These are phyloP conservation scores for Pissodes strobi DNA, from an alignment of 1,140 invertebrate species.

Conservation along the genomic window DNA sequence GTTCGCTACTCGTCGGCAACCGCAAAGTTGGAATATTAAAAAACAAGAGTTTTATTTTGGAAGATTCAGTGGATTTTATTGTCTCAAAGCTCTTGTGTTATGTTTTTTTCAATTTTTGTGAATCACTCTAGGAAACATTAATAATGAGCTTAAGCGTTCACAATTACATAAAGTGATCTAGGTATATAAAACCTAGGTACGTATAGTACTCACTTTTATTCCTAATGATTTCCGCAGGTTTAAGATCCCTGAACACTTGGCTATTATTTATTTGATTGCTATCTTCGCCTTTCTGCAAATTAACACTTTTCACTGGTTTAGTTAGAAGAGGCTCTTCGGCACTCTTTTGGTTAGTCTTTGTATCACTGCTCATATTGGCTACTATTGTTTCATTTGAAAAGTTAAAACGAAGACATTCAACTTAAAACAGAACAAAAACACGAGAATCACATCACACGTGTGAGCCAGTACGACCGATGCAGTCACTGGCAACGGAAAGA, in stretches of 20 bases:
- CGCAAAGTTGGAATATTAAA: too few relatives aligned
- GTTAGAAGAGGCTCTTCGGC: conserved; percentile 17
- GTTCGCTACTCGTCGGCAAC: too few relatives aligned
- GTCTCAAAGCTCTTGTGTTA: too few relatives aligned
- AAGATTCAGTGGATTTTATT: too few relatives aligned
- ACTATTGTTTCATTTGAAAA: conserved; percentile 1
- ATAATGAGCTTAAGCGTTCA: too few relatives aligned
- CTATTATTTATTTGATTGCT: background rate
- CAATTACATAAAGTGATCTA: too few relatives aligned
- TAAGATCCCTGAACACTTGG: conserved; percentile 15
- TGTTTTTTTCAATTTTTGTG: too few relatives aligned
- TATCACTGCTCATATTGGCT: conserved; percentile 13
- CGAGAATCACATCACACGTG: conserved; percentile 8
- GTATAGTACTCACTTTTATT: conserved; percentile 32
- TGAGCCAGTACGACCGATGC: background rate
- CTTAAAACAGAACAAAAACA: conserved; percentile 2
- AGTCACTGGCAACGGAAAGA: too few relatives aligned
- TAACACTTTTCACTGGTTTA: conserved; percentile 17
- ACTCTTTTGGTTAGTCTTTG: background rate
- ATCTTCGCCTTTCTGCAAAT: conserved; percentile 24
- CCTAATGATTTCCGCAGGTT: conserved; percentile 25
- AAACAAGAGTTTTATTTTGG: too few relatives aligned
- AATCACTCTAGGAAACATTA: too few relatives aligned
- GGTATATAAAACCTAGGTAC: too few relatives aligned
- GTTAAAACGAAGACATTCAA: background rate